A percentile compares a stretch with the other conserved stretches of the same genome.
Conservation (phyloP, 2,888 invertebrate species). For the Apeira syringaria region DNA sequence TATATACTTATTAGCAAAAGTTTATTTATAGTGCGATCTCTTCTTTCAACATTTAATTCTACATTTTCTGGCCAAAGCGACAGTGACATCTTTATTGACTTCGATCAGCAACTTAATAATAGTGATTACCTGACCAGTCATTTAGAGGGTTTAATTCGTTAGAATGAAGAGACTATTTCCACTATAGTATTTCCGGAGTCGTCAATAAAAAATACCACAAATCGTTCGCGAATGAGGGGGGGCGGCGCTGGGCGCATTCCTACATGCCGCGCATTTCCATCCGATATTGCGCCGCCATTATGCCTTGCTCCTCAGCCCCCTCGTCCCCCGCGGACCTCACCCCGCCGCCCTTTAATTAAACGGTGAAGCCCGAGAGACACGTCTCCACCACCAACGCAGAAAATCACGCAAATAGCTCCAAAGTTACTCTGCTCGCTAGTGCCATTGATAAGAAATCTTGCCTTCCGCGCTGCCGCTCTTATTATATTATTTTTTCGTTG, state of each 20-base stretch:
- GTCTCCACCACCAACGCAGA: constrained; percentile 73
- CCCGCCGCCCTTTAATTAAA: constrained; percentile 82
- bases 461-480: constrained; percentile 18
- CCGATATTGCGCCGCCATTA: constrained; percentile 84
- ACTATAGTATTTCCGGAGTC: constrained; percentile 71
- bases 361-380: constrained; percentile 80
- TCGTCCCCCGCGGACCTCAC: constrained; percentile 55
- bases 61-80: not conserved
- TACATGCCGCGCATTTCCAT: constrained; percentile 84
- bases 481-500: constrained; percentile 22
- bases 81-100: constrained; percentile 18
- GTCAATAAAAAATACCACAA: constrained; percentile 83
- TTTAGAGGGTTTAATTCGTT: constrained; percentile 35
- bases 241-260: constrained; percentile 81
- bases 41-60: constrained; percentile 29
- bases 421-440: constrained; percentile 58
- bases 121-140: constrained; percentile 27
- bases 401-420: constrained; percentile 78
- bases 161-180: constrained; percentile 56
- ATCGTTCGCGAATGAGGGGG: constrained; percentile 77
- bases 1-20: constrained; percentile 72
- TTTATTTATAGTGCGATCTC: constrained; percentile 65
- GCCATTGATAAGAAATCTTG: constrained; percentile 49
- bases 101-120: constrained; percentile 18
- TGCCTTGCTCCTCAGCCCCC: constrained; percentile 69